phyloP scores from a whole-genome alignment of 2,113 vertebrate genomes.

The Hydrochoerus hydrochaeris region DNA sequence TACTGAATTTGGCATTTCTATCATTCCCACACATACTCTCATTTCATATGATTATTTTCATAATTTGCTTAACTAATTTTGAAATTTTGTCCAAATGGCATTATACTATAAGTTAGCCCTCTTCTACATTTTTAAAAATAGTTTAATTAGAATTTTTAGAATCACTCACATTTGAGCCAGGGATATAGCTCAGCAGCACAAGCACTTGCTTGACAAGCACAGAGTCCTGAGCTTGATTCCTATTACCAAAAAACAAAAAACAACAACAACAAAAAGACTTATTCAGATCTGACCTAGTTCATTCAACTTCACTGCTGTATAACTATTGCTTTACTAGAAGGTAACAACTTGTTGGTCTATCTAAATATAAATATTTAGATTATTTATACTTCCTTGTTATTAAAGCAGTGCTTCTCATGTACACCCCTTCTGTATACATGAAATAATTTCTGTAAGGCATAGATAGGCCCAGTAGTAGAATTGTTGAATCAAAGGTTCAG shows the following conservation, averaged over 20 bases:
- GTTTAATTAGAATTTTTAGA: neutral
- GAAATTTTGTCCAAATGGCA: constrained; percentile 24
- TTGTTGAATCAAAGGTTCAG: constrained; percentile 1
- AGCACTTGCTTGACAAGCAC: too few species aligned
- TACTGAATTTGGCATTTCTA: neutral
- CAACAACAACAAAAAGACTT: neutral
- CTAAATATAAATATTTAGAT: neutral
- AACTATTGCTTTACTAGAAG: neutral
- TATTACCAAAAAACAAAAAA: too few species aligned
- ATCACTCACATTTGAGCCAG: too few species aligned
- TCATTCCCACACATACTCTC: neutral
- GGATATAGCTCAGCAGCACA: too few species aligned
- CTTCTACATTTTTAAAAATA: neutral
- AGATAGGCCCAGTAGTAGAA: neutral
- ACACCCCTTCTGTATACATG: neutral
- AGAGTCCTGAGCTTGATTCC: too few species aligned
- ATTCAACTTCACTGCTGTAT: neutral
- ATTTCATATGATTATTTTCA: constrained; percentile 4
- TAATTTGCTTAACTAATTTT: neutral
- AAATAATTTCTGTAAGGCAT: constrained; percentile 9
- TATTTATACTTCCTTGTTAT: constrained; percentile 7
- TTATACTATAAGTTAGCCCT: neutral
- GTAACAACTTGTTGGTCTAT: neutral
- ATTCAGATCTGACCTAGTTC: neutral
- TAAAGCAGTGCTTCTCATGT: neutral